These are phyloP conservation scores for Melanogrammus aeglefinus DNA, from an alignment of 2,797 vertebrate genomes.

Conservation along the genomic window DNA sequence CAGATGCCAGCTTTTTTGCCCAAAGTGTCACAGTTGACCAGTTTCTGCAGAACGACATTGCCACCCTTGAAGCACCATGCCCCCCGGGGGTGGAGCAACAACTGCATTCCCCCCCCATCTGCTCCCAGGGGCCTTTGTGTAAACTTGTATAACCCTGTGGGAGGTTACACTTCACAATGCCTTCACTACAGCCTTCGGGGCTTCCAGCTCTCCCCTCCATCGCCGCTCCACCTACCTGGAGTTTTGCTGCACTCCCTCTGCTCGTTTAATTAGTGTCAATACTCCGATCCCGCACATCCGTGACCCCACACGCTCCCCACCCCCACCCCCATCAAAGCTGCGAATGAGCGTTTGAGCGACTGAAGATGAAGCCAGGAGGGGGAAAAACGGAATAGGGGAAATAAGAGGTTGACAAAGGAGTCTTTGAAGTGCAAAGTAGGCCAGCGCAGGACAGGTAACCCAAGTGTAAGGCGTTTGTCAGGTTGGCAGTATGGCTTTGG, in stretches of 20 bases:
- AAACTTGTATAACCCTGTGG: background rate
- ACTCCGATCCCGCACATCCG: conserved; percentile 47
- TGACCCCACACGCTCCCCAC: conserved; percentile 47
- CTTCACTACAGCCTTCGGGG: background rate
- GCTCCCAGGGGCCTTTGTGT: background rate
- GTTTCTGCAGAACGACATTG: background rate
- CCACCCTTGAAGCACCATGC: background rate
- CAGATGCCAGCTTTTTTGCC: background rate
- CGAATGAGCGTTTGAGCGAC: conserved; percentile 65
- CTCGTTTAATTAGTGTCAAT: conserved; percentile 21
- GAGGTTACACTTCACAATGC: background rate
- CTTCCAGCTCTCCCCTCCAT: conserved; percentile 24
- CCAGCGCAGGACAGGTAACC: conserved; percentile 49
- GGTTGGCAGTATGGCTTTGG: conserved; percentile 39
- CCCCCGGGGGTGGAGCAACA: background rate
- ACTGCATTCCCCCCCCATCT: background rate
- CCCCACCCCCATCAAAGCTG: conserved; percentile 68
- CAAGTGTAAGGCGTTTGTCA: conserved; percentile 45
- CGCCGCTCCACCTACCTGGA: conserved; percentile 36
- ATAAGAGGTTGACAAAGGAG: conserved; percentile 45
- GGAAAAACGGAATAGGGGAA: conserved; percentile 16
- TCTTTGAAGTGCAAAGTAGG: conserved; percentile 72
- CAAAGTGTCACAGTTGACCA: background rate
- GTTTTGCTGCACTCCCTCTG: conserved; percentile 35
- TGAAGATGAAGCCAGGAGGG: conserved; percentile 48